Evolutionary conservation across 2,888 invertebrate species (phyloP).

Genomic region (Achlya flavicornis): DNA sequence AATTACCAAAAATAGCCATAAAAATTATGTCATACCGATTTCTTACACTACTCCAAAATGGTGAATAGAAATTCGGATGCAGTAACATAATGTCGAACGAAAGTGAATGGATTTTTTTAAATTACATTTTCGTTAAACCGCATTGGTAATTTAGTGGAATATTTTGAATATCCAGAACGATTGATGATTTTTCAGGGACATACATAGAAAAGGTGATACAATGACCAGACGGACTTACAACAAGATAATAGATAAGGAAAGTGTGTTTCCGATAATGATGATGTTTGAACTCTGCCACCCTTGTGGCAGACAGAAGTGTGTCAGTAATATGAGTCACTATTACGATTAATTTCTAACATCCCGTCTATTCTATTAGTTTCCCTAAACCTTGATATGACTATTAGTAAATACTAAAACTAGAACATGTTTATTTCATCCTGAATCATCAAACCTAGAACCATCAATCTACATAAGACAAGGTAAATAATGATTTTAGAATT

Average conservation of each 20-base stretch:
- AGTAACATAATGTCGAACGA: too few species aligned
- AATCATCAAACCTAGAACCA: constrained; percentile 4
- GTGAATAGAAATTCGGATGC: too few species aligned
- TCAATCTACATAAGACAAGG: not conserved
- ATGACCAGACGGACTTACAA: not conserved
- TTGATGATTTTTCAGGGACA: not conserved
- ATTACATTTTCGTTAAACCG: not conserved
- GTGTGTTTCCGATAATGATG: not conserved
- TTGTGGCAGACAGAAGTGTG: not conserved
- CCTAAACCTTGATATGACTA: too few species aligned
- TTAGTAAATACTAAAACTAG: not conserved
- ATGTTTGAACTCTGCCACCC: not conserved
- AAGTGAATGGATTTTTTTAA: not conserved
- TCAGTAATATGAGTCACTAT: not conserved
- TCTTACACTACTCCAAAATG: too few species aligned
- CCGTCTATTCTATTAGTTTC: too few species aligned
- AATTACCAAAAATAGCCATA: too few species aligned
- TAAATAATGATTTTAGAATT: not conserved
- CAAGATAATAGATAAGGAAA: not conserved
- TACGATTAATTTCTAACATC: too few species aligned
- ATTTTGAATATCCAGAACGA: not conserved
- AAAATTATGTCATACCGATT: too few species aligned
- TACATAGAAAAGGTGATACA: not conserved
- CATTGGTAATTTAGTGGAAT: not conserved
- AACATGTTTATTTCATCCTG: constrained; percentile 3